These are phyloP conservation scores for Arrhamphus sclerolepis DNA, from an alignment of 2,797 vertebrate species.

Conservation along the genomic window DNA sequence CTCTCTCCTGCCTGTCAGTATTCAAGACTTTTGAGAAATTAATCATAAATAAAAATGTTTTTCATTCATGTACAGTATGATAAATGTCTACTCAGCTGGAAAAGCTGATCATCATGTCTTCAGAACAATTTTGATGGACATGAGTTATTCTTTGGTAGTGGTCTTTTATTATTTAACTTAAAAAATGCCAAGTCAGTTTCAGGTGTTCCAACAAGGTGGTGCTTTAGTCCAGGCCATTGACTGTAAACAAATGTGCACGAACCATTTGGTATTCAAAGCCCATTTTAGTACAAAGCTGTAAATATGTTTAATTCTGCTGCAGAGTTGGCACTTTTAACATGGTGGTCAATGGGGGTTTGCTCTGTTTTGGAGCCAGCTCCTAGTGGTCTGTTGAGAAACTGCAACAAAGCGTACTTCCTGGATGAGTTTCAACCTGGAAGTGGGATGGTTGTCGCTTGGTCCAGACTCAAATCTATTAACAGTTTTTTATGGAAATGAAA, in stretches of 20 bases:
- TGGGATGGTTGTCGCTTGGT: no score
- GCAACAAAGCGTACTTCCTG: no score
- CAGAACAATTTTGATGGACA: not conserved
- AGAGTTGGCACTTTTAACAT: no score
- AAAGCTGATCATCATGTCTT: constrained; percentile 4
- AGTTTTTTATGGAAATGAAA: not conserved
- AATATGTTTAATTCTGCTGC: no score
- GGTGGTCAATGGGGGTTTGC: no score
- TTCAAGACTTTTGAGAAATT: constrained; percentile 19
- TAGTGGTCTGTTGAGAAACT: no score
- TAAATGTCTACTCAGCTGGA: constrained; percentile 43
- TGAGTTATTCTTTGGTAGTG: not conserved
- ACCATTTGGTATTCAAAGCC: no score
- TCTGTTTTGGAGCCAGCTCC: no score
- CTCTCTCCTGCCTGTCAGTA: constrained; percentile 27
- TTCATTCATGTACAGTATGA: not conserved
- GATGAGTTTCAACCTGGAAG: no score
- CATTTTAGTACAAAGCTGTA: no score
- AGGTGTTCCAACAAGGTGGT: not conserved
- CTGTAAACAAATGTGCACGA: no score
- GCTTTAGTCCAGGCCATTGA: no score
- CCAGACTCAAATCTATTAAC: not conserved
- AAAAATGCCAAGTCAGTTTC: not conserved
- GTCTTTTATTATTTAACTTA: not conserved
- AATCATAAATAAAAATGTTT: constrained; percentile 9